Base-by-base conservation (phyloP, 1,140 invertebrate species). In the Nasonia longicornis region DNA sequence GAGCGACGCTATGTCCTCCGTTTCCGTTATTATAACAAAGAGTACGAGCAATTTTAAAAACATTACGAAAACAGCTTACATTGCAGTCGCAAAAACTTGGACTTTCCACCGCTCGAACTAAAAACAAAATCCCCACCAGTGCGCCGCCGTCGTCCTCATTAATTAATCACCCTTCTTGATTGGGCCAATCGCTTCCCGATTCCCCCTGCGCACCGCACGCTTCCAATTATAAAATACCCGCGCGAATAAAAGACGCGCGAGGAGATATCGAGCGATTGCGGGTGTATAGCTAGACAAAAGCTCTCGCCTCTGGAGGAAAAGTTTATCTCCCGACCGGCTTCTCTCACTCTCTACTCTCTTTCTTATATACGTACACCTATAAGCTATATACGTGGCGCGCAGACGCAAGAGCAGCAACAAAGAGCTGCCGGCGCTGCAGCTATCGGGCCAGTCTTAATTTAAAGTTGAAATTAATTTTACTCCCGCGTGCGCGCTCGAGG, bases 401-500 rank as follows among this genome's bases (percentile, higher is more conserved):
- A 58, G 52, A 58, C 52, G 52, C 52, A 58, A 58, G 52, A 58
- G 83, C 79, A 82, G 83, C 84, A 84, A 88, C 85, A 87, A 87
- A 87, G 87, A 84, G 38, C 79, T 82, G 82, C 74, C 66, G 48
- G 80, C 77, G 45, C 76, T 82, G 83, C 85, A 86, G 84, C 85
- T 88, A 86, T 87, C 85, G 82, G 83, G 63, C 84, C 77, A 85
- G 86, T 87, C 85, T 87, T 87, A 87, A 87, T 87, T 87, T 87
- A 87, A 87, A 87, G 83, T 87, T 87, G 81, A 87, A 87, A 87
- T 87, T 87, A 87, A 87, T 87, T 87, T 87, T 86, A 86, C 76
- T 42, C 42, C 72, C 35, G 3, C 38, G 26, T 67, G 64, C n/a
- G 63, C 64, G 0, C 26, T 26, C 29, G 12, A 67, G 26, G 22